These are phyloP conservation scores for Hypomecis atomaria DNA, from an alignment of 2,888 invertebrate genomes.

Conservation along the genomic window DNA sequence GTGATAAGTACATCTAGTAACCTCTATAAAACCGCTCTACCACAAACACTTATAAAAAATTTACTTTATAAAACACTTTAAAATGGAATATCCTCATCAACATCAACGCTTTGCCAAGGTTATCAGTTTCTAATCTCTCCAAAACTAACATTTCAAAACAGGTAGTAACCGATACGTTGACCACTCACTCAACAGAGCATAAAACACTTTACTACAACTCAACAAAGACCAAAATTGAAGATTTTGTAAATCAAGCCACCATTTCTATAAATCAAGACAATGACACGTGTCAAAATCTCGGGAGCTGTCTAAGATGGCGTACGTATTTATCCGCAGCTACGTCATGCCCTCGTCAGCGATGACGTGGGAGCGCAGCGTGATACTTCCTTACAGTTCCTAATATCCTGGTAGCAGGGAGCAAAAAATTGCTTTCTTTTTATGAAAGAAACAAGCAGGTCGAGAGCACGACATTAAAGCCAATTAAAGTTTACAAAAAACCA, in stretches of 20 bases:
- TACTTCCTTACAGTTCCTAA: constrained; percentile 41
- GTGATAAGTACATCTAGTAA: too few relatives aligned
- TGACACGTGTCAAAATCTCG: constrained; percentile 72
- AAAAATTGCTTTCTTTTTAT: constrained; percentile 25
- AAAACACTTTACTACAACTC: constrained; percentile 39
- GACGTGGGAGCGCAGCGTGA: constrained; percentile 64
- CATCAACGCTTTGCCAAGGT: constrained; percentile 21
- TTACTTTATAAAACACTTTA: too few relatives aligned
- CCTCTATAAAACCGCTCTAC: too few relatives aligned
- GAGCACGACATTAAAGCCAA: too few relatives aligned
- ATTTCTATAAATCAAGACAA: constrained; percentile 44
- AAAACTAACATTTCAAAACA: constrained; percentile 36
- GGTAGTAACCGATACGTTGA: constrained; percentile 44
- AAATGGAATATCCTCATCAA: constrained; percentile 23
- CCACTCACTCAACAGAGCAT: constrained; percentile 44
- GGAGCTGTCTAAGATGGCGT: constrained; percentile 75
- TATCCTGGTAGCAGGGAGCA: constrained; percentile 30
- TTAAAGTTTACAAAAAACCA: too few relatives aligned
- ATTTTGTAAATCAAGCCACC: too few relatives aligned
- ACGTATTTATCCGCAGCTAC: constrained; percentile 74
- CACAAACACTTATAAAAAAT: too few relatives aligned
- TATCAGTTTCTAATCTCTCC: constrained; percentile 37
- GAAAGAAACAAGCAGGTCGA: too few relatives aligned
- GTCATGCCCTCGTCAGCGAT: constrained; percentile 58
- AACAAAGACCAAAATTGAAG: constrained; percentile 38